phyloP scores from a whole-genome alignment of 2,113 vertebrate species.

The Dermatemys mawii region DNA sequence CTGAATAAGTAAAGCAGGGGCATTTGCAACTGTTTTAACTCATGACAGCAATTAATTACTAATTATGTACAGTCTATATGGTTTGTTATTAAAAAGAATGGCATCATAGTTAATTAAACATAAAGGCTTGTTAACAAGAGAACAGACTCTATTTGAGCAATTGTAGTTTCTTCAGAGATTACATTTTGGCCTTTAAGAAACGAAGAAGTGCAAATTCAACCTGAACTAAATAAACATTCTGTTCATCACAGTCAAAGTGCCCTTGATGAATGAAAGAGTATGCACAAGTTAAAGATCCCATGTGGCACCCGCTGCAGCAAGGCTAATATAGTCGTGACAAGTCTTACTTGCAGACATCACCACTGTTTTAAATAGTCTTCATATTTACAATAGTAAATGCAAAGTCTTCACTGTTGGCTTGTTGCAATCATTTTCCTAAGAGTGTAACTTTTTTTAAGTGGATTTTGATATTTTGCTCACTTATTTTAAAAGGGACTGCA shows the following conservation, averaged over 20 bases:
- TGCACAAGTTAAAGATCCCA: background rate
- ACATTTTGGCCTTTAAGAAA: background rate
- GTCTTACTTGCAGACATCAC: background rate
- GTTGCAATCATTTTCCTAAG: background rate
- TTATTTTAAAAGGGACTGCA: background rate
- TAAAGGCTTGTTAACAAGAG: background rate
- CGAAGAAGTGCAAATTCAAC: fast-evolving
- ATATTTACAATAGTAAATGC: background rate
- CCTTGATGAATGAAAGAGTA: background rate
- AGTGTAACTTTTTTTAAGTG: background rate
- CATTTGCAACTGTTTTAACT: background rate
- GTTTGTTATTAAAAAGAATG: fast-evolving
- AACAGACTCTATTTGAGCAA: fast-evolving
- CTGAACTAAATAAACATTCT: background rate
- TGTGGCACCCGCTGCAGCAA: background rate
- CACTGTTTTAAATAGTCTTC: background rate
- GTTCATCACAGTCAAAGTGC: background rate
- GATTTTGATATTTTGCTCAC: background rate
- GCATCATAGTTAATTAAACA: fast-evolving
- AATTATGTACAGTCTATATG: background rate
- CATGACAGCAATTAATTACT: background rate
- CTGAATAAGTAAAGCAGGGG: background rate
- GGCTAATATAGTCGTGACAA: background rate
- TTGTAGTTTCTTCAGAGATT: background rate
- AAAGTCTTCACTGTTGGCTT: background rate